Evolutionary conservation across 2,113 vertebrate species (phyloP).

Genomic region (Aspidoscelis tigris): DNA sequence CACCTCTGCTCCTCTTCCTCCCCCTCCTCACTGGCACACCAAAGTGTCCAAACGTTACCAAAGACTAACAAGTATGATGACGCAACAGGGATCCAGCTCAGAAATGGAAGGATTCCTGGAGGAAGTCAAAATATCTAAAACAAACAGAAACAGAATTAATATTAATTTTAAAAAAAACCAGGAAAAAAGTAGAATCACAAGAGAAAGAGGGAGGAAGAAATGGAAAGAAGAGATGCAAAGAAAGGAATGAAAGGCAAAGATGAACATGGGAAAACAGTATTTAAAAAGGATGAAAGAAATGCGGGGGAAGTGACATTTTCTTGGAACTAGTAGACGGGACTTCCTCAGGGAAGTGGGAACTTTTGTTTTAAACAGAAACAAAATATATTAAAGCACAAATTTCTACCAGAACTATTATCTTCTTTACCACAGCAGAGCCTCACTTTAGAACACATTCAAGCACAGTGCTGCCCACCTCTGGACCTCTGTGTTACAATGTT

Average conservation of each 20-base stretch:
- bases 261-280: constrained; percentile 44
- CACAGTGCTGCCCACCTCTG: constrained; percentile 42
- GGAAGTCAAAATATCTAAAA: constrained; percentile 70
- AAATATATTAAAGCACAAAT: constrained; percentile 86
- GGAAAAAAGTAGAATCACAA: constrained; percentile 25
- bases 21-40: constrained; percentile 80
- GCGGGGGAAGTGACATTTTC: constrained; percentile 54
- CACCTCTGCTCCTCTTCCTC: constrained; percentile 72
- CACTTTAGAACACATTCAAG: constrained; percentile 50
- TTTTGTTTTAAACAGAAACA: constrained; percentile 67
- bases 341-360: constrained; percentile 69
- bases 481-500: constrained; percentile 40
- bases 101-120: constrained; percentile 73
- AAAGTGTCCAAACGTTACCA: constrained; percentile 85
- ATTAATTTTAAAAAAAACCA: constrained; percentile 21
- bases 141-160: constrained; percentile 23
- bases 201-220: constrained; percentile 59
- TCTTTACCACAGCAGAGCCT: constrained; percentile 75
- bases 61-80: constrained; percentile 80
- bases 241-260: constrained; percentile 50
- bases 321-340: constrained; percentile 59
- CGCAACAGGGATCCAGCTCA: constrained; percentile 69
- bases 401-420: constrained; percentile 81
- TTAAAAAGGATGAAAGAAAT: constrained; percentile 53
- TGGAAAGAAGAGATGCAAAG: constrained; percentile 49